A percentile compares a stretch with the other conserved stretches of the same genome.
These are phyloP conservation scores for Taeniopygia guttata DNA, from an alignment of 2,797 vertebrate species.

Conservation along the genomic window DNA sequence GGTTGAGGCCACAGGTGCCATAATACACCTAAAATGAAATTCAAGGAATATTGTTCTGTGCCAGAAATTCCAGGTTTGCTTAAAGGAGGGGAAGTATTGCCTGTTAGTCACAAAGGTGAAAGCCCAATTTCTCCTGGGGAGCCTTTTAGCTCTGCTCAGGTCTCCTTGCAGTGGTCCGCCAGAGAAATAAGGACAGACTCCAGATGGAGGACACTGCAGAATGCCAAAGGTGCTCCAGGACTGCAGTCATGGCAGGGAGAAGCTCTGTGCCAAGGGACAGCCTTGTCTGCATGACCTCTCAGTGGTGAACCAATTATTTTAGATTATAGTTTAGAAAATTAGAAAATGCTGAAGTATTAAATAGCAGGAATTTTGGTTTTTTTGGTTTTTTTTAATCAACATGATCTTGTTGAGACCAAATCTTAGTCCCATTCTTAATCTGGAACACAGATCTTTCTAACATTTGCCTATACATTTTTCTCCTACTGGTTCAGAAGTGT, in stretches of 20 bases:
- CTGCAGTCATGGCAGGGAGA: neutral
- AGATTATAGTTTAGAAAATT: neutral
- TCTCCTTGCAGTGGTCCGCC: neutral
- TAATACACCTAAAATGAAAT: neutral
- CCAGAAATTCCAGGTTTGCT: neutral
- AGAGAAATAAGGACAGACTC: neutral
- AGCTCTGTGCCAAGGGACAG: neutral
- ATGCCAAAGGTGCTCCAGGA: neutral
- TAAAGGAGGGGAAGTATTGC: neutral
- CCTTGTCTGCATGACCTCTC: neutral
- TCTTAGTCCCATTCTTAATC: neutral
- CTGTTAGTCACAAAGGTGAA: neutral
- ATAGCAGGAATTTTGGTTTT: neutral
- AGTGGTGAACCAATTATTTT: neutral
- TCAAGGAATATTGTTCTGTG: neutral
- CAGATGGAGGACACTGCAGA: accelerated
- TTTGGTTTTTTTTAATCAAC: neutral
- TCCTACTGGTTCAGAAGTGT: neutral
- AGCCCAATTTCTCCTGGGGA: neutral
- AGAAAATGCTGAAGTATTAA: neutral
- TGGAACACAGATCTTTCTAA: neutral
- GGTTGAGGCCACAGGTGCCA: neutral
- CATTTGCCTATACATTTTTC: neutral
- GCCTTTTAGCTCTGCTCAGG: neutral
- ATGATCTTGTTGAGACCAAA: neutral